Evolutionary conservation across 2,113 vertebrate species (phyloP).

Genomic region (Cyrtonyx montezumae): DNA sequence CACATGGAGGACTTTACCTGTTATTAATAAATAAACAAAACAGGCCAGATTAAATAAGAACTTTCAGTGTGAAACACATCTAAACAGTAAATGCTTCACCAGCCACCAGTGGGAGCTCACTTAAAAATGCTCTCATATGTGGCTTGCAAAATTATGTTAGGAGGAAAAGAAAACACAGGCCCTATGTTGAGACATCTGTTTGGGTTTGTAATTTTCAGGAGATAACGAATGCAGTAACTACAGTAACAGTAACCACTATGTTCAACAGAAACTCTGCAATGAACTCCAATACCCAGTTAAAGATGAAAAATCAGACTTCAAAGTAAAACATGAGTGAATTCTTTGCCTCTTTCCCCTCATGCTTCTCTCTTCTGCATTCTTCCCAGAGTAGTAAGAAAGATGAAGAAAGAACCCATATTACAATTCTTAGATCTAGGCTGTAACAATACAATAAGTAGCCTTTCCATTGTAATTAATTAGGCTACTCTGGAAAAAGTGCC

Average conservation of each 20-base stretch:
- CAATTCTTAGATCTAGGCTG: not conserved
- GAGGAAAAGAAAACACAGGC: not conserved
- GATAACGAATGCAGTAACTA: not conserved
- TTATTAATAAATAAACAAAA: not conserved
- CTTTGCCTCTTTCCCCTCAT: not conserved
- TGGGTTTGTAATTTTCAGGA: not conserved
- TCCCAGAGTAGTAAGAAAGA: not conserved
- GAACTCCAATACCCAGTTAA: not conserved
- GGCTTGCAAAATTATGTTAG: not conserved
- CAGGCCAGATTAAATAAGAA: not conserved
- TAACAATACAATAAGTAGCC: not conserved
- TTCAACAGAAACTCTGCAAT: not conserved
- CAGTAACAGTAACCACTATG: not conserved
- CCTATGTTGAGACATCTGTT: not conserved
- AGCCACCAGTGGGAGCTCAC: not conserved
- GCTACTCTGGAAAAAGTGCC: not conserved
- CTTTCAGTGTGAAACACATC: not conserved
- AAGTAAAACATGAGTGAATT: not conserved
- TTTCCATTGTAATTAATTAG: not conserved
- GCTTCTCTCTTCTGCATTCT: not conserved
- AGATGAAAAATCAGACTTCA: not conserved
- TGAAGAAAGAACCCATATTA: not conserved
- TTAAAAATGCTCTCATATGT: not conserved
- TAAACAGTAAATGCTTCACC: not conserved
- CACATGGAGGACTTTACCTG: constrained; percentile 89